phyloP scores from a whole-genome alignment of 2,888 invertebrate species.

The Perizoma affinitatum region DNA sequence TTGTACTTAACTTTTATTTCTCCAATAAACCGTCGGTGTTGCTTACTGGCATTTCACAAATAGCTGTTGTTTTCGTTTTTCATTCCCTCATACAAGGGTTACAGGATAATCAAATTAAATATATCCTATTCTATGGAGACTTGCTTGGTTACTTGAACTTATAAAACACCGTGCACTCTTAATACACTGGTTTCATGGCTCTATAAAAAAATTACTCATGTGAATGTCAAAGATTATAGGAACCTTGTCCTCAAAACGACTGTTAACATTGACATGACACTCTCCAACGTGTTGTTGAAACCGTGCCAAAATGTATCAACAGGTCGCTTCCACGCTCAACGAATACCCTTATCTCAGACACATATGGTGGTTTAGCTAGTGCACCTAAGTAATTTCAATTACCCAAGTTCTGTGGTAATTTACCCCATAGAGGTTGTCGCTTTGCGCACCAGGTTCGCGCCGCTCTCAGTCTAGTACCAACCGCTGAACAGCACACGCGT shows the following conservation, averaged over 20 bases:
- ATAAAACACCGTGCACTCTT: neutral
- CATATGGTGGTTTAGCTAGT: constrained; percentile 6
- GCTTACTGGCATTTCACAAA: constrained; percentile 28
- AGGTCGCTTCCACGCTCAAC: constrained; percentile 27
- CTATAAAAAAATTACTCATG: constrained; percentile 8
- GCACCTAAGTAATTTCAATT: constrained; percentile 35
- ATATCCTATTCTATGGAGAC: neutral
- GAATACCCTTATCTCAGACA: constrained; percentile 17
- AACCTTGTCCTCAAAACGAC: constrained; percentile 14
- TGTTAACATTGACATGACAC: constrained; percentile 12
- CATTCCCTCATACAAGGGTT: neutral
- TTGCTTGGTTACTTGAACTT: neutral
- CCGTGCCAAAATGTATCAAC: constrained; percentile 40
- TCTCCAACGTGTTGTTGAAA: constrained; percentile 28
- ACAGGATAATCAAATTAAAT: neutral
- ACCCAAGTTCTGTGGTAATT: constrained; percentile 58
- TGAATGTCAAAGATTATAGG: constrained; percentile 10
- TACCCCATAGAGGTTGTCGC: constrained; percentile 49
- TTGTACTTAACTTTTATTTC: constrained; percentile 46
- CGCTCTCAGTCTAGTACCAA: constrained; percentile 58
- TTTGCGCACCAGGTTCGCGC: constrained; percentile 52
- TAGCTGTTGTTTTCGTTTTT: constrained; percentile 6
- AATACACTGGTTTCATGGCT: constrained; percentile 6
- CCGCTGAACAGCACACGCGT: constrained; percentile 48
- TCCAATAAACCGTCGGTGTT: constrained; percentile 45